Base-by-base conservation (phyloP, 2,797 vertebrate species). In the Chanos chanos region DNA sequence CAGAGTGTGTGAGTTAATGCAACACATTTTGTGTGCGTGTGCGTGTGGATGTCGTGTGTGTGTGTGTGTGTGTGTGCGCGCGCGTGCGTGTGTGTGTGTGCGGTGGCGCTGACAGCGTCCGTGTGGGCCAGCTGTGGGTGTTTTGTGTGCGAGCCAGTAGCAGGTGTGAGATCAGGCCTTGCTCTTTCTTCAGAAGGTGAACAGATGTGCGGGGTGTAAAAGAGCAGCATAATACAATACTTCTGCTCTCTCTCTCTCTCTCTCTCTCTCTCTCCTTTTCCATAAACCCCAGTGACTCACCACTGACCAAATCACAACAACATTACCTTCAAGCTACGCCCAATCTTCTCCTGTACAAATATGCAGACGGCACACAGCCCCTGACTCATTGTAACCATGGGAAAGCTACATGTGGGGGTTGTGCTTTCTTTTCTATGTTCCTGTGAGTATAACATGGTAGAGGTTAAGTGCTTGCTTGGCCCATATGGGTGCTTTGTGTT, bases 141-240 rank as follows among this genome's bases (percentile, higher is more conserved):
- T 59, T 24, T n/a, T 84, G 83, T 77, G 67, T 12, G 66, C 79
- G 72, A 66, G 72, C 68, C 69, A 81, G 61, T 83, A 85, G 81
- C 84, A 84, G 83, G 81, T 85, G 84, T 78, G 79, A 83, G 80
- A 83, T 87, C 81, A 83, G 67, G 55, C 64, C 72, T 60, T 5
- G 13, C 68, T 80, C 69, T 74, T 72, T n/a, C 56, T 75, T 82
- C 75, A 64, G 22, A 60, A 77, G 70, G 73, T 72, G 72, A 82
- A 64, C 81, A 87, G 85, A 84, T 85, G 81, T 70, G 66, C 33
- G 43, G 7, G 44, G 72, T 53, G 72, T 76, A 81, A 78, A 78
- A 80, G 34, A 60, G 30, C 67, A 39, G 28, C 25, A 27, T 48
- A 73, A 49, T 75, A 71, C 72, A 77, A 83, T 74, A 70, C 68